phyloP scores from a whole-genome alignment of 2,888 invertebrate genomes.

The Chironomus tentans region DNA sequence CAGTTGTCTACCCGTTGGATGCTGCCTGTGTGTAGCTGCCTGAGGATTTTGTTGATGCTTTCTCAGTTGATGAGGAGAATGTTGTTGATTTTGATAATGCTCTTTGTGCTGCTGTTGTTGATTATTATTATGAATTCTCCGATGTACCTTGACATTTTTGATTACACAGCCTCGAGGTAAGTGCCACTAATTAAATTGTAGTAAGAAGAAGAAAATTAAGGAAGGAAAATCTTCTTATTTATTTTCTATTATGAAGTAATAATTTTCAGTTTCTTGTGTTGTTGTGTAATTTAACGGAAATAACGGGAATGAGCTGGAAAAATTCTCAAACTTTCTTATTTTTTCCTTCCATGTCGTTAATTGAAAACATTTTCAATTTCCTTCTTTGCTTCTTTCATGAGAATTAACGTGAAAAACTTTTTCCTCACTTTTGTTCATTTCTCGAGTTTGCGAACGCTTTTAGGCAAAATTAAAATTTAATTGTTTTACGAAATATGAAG shows the following conservation, averaged over 20 bases:
- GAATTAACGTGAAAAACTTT: background rate
- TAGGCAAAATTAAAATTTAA: background rate
- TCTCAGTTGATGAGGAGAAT: background rate
- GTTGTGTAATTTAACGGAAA: too few species aligned
- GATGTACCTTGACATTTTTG: conserved; percentile 19
- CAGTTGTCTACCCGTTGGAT: background rate
- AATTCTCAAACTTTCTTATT: background rate
- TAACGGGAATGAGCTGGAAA: background rate
- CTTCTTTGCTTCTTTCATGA: background rate
- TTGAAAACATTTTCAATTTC: background rate
- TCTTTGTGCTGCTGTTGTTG: background rate
- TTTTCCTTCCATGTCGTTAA: background rate
- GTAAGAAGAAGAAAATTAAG: background rate
- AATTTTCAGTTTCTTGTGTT: background rate
- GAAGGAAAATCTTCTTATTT: background rate
- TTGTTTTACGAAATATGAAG: background rate
- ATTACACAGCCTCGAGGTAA: conserved; percentile 20
- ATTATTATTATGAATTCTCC: background rate
- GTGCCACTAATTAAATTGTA: conserved; percentile 15
- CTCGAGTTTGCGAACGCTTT: background rate
- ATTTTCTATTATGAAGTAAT: background rate
- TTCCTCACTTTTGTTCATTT: background rate
- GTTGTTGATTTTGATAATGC: background rate
- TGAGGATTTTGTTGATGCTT: conserved; percentile 1
- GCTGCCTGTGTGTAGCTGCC: background rate